Evolutionary conservation across 2,113 vertebrate genomes (phyloP).

Genomic region (Esox niger): DNA sequence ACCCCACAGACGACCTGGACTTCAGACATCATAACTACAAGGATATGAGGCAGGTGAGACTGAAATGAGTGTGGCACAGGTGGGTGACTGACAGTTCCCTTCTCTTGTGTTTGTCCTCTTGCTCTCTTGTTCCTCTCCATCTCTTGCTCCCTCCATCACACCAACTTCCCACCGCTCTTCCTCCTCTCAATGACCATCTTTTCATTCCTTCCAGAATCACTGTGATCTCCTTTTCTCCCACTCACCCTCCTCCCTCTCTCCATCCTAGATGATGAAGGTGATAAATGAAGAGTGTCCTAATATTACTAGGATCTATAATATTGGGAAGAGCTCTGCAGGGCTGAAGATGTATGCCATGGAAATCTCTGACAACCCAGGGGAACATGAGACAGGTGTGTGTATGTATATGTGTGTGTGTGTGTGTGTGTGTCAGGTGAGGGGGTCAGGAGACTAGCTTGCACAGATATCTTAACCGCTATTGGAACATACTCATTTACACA

Average conservation of each 20-base stretch:
- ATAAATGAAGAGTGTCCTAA: slow-evolving; percentile 91
- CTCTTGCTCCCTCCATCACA: neutral
- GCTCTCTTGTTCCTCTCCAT: neutral
- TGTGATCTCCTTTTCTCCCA: neutral
- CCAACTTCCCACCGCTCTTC: neutral
- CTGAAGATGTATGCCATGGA: slow-evolving; percentile 91
- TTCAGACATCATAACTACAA: slow-evolving; percentile 93
- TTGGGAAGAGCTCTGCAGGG: slow-evolving; percentile 89
- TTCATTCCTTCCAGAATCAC: neutral
- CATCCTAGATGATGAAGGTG: slow-evolving; percentile 87
- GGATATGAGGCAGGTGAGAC: slow-evolving; percentile 87
- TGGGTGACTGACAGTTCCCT: neutral
- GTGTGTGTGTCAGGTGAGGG: neutral
- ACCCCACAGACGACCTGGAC: slow-evolving; percentile 81
- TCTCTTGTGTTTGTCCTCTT: neutral
- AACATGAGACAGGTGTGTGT: slow-evolving; percentile 84
- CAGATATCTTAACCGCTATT: neutral
- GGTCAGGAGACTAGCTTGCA: neutral
- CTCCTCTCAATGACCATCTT: neutral
- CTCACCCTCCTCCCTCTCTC: neutral
- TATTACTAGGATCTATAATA: slow-evolving; percentile 91
- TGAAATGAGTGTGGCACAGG: too few relatives aligned
- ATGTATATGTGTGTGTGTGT: neutral
- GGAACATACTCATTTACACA: neutral
- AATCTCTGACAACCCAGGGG: slow-evolving; percentile 86